Conservation (phyloP, 2,797 vertebrate species). For the Cryptoprocta ferox region DNA sequence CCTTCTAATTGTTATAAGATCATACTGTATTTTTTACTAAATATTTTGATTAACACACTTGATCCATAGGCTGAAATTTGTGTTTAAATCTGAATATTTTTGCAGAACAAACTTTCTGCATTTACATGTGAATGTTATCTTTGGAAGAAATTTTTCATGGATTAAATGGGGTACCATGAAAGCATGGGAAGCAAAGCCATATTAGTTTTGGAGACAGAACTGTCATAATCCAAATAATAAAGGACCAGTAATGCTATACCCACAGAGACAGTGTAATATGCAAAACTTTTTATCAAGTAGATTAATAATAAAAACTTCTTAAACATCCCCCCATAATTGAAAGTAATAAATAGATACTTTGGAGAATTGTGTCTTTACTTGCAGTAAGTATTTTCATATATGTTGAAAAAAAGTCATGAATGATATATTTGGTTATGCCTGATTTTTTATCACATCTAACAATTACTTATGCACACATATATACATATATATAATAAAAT, state of each 20-base stretch:
- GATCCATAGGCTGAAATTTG: background rate
- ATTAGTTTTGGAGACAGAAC: slow-evolving; percentile 74
- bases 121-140: background rate
- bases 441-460: background rate
- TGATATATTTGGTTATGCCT: background rate
- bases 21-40: background rate
- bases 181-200: slow-evolving; percentile 16
- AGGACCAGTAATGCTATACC: slow-evolving; percentile 63
- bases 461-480: background rate
- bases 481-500: background rate
- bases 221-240: slow-evolving; percentile 69
- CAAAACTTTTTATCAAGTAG: slow-evolving; percentile 57
- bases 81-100: background rate
- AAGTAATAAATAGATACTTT: background rate
- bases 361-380: background rate
- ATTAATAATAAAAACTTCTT: slow-evolving; percentile 38
- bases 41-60: background rate
- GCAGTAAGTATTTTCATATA: background rate
- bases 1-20: background rate
- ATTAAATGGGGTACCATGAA: background rate
- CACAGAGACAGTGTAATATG: slow-evolving; percentile 48
- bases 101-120: background rate
- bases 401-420: background rate
- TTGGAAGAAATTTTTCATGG: background rate
- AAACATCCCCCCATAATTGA: background rate